Evolutionary conservation across 2,113 vertebrate genomes (phyloP), one percentile per base, ranked within the genome.

Genomic region (Seriola rivoliana): DNA sequence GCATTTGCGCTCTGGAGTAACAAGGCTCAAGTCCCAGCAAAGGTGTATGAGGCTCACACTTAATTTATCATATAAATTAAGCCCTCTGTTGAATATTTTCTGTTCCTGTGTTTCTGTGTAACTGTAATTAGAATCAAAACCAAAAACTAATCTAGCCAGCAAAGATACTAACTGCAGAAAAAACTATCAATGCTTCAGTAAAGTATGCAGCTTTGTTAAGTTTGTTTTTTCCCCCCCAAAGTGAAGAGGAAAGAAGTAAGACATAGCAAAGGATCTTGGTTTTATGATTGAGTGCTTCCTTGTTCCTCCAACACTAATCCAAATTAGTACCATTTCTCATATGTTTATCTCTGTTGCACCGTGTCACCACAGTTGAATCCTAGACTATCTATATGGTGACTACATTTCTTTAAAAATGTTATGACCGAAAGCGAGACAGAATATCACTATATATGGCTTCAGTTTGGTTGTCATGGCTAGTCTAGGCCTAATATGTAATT

Each of bases 81-180:
- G 52, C 36, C 16, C 63, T 67, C 9, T 46, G 40, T 68, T 21
- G 5, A 8, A 46, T n/a, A 50, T 65, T 78, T 78, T 76, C 50
- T 13, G 70, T 77, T 42, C 29, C 68, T 48, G 60, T 75, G 60
- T 16, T 34, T 79, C 12, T 13, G 60, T 85, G 85, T 74, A 21
- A 83, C 63, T 88, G 58, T 90, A 44, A 78, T 87, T 80, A 80
- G 80, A 86, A 57, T 75, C 13, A 2, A 91, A 89, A 93, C 90
- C 91, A 91, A 91, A 91, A 88, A 90, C 74, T 36, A 76, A 82
- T 59, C 78, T 60, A 82, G 75, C 80, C 92, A 84, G 83, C 75
- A 69, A 72, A 73, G 73, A 75, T 52, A 34, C 44, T 48, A 85
- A 71, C 44, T 36, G 32, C 62, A 85, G 57, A 76, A 36, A 32